phyloP scores from a whole-genome alignment of 2,113 vertebrate species.

The Octodon degus region DNA sequence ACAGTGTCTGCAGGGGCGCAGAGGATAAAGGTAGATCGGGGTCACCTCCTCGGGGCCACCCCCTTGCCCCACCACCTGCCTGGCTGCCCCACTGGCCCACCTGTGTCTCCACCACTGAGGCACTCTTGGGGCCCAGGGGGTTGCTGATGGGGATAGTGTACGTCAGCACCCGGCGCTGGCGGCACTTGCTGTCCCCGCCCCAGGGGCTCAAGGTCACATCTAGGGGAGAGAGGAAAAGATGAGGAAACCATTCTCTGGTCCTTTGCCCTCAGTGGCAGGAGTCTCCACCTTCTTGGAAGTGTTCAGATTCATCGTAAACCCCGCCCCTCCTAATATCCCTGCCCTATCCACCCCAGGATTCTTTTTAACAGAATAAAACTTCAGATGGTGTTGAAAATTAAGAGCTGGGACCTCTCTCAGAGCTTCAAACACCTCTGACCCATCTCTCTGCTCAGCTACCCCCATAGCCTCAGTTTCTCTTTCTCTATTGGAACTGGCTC shows the following conservation, averaged over 20 bases:
- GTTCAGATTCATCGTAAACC: background rate
- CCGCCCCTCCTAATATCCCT: too few species aligned
- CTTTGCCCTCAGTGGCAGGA: background rate
- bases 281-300: background rate
- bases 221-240: conserved; percentile 67
- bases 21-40: background rate
- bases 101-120: conserved; percentile 94
- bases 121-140: conserved; percentile 93
- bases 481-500: background rate
- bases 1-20: conserved; percentile 75
- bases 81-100: conserved; percentile 70
- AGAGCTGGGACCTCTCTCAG: background rate
- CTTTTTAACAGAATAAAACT: background rate
- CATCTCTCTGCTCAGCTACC: background rate
- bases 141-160: conserved; percentile 96
- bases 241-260: background rate
- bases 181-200: conserved; percentile 90
- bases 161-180: conserved; percentile 89
- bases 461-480: background rate
- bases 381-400: background rate
- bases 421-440: background rate
- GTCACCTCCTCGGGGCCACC: fast-evolving
- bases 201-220: conserved; percentile 92
- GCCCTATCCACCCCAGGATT: background rate
- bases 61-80: fast-evolving